Percentiles rank a stretch among this genome's conserved stretches.
These are phyloP conservation scores for Phaenicophaeus curvirostris DNA, from an alignment of 2,797 vertebrate genomes.

Conservation along the genomic window DNA sequence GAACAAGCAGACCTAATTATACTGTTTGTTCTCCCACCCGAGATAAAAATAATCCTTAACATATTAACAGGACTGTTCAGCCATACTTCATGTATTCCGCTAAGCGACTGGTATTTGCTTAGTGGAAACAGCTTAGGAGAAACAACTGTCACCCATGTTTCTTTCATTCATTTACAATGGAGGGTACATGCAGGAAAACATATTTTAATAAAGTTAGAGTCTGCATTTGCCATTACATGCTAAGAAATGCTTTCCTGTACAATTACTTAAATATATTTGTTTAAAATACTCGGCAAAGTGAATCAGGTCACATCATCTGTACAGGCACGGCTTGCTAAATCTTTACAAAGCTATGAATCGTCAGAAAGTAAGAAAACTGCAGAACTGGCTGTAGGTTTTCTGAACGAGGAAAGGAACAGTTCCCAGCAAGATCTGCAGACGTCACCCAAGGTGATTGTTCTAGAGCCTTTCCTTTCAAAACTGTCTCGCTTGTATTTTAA, in stretches of 20 bases:
- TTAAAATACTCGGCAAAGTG: background rate
- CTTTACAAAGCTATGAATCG: background rate
- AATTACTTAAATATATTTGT: background rate
- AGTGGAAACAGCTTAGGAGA: background rate
- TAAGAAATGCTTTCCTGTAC: background rate
- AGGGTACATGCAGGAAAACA: background rate
- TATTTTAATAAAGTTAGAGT: background rate
- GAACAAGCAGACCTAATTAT: slow-evolving; percentile 28
- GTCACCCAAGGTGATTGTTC: background rate
- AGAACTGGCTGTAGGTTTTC: background rate
- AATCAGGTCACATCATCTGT: background rate
- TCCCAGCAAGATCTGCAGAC: background rate
- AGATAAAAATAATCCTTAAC: slow-evolving; percentile 14
- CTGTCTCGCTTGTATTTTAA: background rate
- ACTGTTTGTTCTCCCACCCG: slow-evolving; percentile 15
- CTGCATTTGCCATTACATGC: background rate
- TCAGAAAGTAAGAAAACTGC: background rate
- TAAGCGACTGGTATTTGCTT: background rate
- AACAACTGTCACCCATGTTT: background rate
- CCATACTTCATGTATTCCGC: background rate
- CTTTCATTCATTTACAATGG: background rate
- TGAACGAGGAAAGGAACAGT: background rate
- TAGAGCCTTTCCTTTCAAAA: background rate
- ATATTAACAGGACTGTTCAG: background rate
- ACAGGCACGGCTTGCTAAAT: background rate